Percentiles rank a stretch among this genome's conserved stretches.
These are phyloP conservation scores for Saxidomus purpurata DNA, from an alignment of 1,140 invertebrate species.

Conservation along the genomic window DNA sequence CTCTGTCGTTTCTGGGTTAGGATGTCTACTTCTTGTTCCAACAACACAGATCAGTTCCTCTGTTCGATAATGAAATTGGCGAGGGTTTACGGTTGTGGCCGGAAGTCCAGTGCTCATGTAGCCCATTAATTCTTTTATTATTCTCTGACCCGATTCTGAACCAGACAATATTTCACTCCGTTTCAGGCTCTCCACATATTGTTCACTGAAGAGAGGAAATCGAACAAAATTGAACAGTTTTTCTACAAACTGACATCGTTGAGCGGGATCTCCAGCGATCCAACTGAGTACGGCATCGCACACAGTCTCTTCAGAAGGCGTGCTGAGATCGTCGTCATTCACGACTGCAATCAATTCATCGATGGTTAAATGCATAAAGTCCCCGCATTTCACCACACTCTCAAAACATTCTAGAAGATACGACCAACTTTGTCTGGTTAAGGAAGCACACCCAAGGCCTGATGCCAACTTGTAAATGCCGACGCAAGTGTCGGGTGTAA, in stretches of 20 bases:
- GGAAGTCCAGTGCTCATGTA: not conserved
- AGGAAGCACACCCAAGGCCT: constrained; percentile 90
- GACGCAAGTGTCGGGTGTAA: constrained; percentile 92
- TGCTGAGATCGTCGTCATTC: constrained; percentile 97
- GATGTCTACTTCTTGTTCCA: constrained; percentile 56
- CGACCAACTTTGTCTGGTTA: constrained; percentile 90
- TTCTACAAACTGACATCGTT: constrained; percentile 93
- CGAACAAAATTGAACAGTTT: constrained; percentile 91
- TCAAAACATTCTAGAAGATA: constrained; percentile 72
- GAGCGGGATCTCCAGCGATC: constrained; percentile 97
- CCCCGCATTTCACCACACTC: constrained; percentile 96
- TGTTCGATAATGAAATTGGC: constrained; percentile 35
- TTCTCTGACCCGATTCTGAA: constrained; percentile 89
- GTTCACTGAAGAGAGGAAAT: constrained; percentile 93
- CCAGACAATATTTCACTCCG: constrained; percentile 89
- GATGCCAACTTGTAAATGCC: constrained; percentile 92
- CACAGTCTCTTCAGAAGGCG: constrained; percentile 97
- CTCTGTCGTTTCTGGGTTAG: constrained; percentile 51
- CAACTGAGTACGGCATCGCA: constrained; percentile 97
- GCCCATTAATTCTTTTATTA: constrained; percentile 89
- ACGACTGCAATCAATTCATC: constrained; percentile 98
- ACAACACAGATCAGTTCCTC: constrained; percentile 60
- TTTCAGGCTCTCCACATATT: constrained; percentile 89
- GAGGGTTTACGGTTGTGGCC: not conserved
- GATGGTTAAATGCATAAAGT: constrained; percentile 97